Evolutionary conservation across 2,888 invertebrate species (phyloP).

Genomic region (Dasysyrphus tricinctus): DNA sequence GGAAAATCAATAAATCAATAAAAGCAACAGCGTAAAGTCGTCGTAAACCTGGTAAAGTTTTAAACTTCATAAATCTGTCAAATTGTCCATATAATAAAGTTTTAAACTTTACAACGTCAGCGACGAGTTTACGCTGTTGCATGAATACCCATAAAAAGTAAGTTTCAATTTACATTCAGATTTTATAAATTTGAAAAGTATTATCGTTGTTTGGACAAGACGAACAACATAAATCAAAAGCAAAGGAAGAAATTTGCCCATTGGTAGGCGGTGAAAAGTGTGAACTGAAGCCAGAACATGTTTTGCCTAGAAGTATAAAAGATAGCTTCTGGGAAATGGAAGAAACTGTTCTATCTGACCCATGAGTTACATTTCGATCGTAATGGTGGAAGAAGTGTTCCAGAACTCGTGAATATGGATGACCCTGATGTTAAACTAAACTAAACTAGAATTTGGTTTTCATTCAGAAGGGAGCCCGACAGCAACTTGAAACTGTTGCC

Average conservation of each 20-base stretch:
- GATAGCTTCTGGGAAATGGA: slow-evolving; percentile 99
- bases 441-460: slow-evolving; percentile 99
- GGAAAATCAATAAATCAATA: no score
- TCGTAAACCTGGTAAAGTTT: no score
- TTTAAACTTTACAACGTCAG: no score
- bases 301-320: slow-evolving; percentile 95
- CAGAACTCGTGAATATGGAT: slow-evolving; percentile 98
- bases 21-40: no score
- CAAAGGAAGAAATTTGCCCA: slow-evolving; percentile 81
- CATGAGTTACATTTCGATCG: slow-evolving; percentile 98
- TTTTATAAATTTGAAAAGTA: not conserved
- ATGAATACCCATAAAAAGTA: no score
- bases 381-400: slow-evolving; percentile 95
- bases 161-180: slow-evolving; percentile 19
- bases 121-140: no score
- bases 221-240: slow-evolving; percentile 3
- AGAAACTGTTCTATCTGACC: slow-evolving; percentile 99
- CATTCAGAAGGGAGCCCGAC: slow-evolving; percentile 97
- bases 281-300: slow-evolving; percentile 90
- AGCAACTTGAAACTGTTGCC: slow-evolving; percentile 89
- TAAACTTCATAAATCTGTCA: no score
- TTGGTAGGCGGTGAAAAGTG: slow-evolving; percentile 94
- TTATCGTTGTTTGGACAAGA: not conserved
- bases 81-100: no score
- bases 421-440: slow-evolving; percentile 99